Conservation (phyloP, 2,888 invertebrate genomes). For the Pelosia muscerda region DNA sequence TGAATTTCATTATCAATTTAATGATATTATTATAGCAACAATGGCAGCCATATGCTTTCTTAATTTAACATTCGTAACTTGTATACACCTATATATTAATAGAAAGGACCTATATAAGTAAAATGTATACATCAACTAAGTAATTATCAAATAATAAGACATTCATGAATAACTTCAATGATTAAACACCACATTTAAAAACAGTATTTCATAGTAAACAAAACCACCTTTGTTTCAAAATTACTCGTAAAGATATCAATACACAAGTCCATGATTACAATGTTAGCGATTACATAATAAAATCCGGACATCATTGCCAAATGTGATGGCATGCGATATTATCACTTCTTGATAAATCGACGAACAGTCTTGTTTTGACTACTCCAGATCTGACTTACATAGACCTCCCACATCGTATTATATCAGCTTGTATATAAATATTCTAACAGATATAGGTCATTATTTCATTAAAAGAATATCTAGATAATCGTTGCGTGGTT, state of each 20-base stretch:
- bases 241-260: slow-evolving; percentile 18
- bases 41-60: too few species aligned
- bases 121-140: background rate
- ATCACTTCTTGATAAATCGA: slow-evolving; percentile 33
- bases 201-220: background rate
- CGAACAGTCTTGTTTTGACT: slow-evolving; percentile 24
- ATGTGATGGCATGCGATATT: slow-evolving; percentile 41
- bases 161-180: background rate
- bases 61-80: too few species aligned
- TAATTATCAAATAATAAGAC: background rate
- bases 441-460: slow-evolving; percentile 10
- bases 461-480: background rate
- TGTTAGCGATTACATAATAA: slow-evolving; percentile 36
- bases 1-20: too few species aligned
- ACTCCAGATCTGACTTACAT: background rate
- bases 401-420: slow-evolving; percentile 22
- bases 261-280: slow-evolving; percentile 40
- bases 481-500: slow-evolving; percentile 11
- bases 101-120: too few species aligned
- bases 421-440: slow-evolving; percentile 1
- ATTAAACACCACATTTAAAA: background rate
- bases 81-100: too few species aligned
- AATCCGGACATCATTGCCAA: slow-evolving; percentile 45
- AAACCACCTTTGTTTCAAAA: slow-evolving; percentile 6
- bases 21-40: too few species aligned